Evolutionary conservation across 2,888 invertebrate species (phyloP), one percentile per base, ranked within the genome.

Genomic region (Allacma fusca): DNA sequence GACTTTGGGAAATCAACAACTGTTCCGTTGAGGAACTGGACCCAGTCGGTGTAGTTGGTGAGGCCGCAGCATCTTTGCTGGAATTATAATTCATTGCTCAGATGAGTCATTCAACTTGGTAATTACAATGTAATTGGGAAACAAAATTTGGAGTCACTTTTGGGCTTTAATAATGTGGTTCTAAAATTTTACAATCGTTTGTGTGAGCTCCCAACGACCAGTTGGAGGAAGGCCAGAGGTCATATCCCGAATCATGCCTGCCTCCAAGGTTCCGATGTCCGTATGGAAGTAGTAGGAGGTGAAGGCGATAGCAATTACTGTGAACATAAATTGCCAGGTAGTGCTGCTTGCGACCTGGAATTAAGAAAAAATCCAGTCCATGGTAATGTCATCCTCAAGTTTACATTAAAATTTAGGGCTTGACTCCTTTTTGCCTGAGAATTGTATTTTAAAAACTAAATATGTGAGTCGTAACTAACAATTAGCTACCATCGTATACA

Each of bases 281-380:
- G 2, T 62, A 16, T 62, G 62, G 16, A 62, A 62, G n/a, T 62
- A 62, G 26, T 24, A 62, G 1, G 62, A 12, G 21, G 62, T 62
- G n/a, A 62, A 62, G 2, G 62, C 24, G 9, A 62, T 12, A 4
- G 62, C 62, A 4, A 62, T 62, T 12, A 62, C n/a, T 62, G 62
- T 62, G 62, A 62, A 62, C 2, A 62, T 5, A 62, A 62, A 62
- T 16, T 62, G 62, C 62, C 62, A 62, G 1, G 62, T 62, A 12
- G 62, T 26, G 26, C 62, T 62, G 62, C 62, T 62, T 4, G 62
- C 62, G 2, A 62, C 62, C 62, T 62, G 24, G 13, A n/a, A 50
- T 16, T 34, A 2, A 50, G 4, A 12, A 50, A 13, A 50, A 19
- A 50, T n/a, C n/a, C n/a, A 12, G 16, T 50, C n/a, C n/a, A 50